Base-by-base conservation (phyloP, 2,113 vertebrate species). In the Apaloderma vittatum region DNA sequence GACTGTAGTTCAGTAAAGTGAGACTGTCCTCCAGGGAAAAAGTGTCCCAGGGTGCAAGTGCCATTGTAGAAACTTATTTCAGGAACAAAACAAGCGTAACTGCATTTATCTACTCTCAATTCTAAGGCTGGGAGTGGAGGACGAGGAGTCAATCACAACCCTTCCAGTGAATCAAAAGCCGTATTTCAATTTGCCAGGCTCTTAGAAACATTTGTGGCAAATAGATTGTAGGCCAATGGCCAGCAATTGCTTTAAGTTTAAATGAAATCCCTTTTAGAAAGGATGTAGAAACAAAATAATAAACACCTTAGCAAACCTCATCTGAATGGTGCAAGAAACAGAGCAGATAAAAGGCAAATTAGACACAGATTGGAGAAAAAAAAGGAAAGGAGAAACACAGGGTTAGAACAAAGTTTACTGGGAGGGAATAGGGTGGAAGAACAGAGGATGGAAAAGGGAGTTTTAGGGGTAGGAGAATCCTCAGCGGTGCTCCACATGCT, bases 11-110 rank as follows among this genome's bases (percentile, higher is more conserved):
- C 90, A 94, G 91, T 58, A 90, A 94, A 97, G 72, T 58, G 73
- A 86, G 63, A 54, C 83, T 96, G 65, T 97, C 86, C 95, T 93
- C 94, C 79, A 95, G 86, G 92, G 92, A 95, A 61, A 29, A 70
- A 86, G 58, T 82, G 77, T 94, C 95, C 86, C 86, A 90, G 68
- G 83, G 91, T 92, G 74, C 72, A 89, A 96, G 86, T 91, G 73
- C 86, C 94, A 91, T 90, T 66, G 49, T 91, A 84, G 90, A 62
- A 92, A 93, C 80, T 94, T 84, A 86, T 90, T 97, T 93, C 88
- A 96, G 90, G 96, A 97, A 97, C 94, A 94, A 91, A 97, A 95
- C 82, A 92, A 94, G 86, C 76, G 52, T 85, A 96, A 77, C 84
- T 95, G 88, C 93, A 88, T 94, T 97, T 74, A 97, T 96, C 86